Percentiles rank a stretch among this genome's conserved stretches.
These are phyloP conservation scores for Thamnophis elegans DNA, from an alignment of 2,797 vertebrate species.

Conservation along the genomic window DNA sequence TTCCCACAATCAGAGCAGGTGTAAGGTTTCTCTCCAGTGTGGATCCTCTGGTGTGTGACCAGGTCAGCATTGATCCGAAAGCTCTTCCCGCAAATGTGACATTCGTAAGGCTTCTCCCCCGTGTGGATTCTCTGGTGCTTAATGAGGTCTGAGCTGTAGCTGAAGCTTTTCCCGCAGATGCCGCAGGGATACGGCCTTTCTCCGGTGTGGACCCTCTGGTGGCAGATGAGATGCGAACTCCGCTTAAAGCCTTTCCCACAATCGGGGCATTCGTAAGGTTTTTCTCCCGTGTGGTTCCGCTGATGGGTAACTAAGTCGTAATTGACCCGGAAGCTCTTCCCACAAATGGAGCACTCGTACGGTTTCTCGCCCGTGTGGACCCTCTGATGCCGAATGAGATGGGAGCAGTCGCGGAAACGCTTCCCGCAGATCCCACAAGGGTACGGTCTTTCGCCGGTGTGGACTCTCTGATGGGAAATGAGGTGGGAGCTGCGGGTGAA, in stretches of 20 bases:
- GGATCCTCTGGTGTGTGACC: constrained; percentile 66
- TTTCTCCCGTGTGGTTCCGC: constrained; percentile 57
- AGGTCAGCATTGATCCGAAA: constrained; percentile 65
- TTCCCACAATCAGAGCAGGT: constrained; percentile 64
- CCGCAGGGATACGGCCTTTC: constrained; percentile 64
- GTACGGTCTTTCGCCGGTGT: constrained; percentile 32
- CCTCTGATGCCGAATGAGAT: constrained; percentile 62
- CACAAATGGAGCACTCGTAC: constrained; percentile 28
- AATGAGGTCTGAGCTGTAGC: constrained; percentile 63
- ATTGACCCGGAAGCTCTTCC: constrained; percentile 39
- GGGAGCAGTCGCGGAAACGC: constrained; percentile 27
- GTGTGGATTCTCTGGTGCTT: constrained; percentile 67
- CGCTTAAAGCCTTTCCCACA: constrained; percentile 68
- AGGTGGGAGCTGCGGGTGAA: constrained; percentile 47
- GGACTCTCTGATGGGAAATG: constrained; percentile 30
- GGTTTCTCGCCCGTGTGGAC: constrained; percentile 60
- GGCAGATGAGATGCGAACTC: constrained; percentile 64
- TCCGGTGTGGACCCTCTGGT: constrained; percentile 65
- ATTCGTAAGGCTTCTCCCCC: constrained; percentile 63
- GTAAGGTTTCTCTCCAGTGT: constrained; percentile 63
- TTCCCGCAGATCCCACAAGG: constrained; percentile 35
- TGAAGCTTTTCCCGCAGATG: constrained; percentile 67
- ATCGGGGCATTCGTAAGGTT: constrained; percentile 57
- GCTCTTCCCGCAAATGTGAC: constrained; percentile 61
- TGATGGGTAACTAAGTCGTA: constrained; percentile 47